phyloP scores from a whole-genome alignment of 2,797 vertebrate species.

The Chelon auratus region DNA sequence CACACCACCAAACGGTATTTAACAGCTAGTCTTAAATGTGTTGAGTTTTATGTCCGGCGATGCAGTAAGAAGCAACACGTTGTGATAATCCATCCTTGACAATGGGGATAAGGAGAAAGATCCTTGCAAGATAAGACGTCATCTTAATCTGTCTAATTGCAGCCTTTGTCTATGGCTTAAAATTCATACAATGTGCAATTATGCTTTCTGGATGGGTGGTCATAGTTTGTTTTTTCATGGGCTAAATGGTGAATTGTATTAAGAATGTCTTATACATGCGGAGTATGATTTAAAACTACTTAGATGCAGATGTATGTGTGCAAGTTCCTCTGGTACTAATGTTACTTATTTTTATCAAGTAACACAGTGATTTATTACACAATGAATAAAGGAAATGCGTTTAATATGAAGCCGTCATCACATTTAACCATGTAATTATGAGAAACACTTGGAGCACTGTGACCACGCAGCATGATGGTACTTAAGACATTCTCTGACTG shows the following conservation, averaged over 20 bases:
- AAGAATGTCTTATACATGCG: conserved; percentile 9
- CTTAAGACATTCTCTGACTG: background rate
- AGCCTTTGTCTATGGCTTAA: conserved; percentile 42
- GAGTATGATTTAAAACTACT: conserved; percentile 28
- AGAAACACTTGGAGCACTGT: background rate
- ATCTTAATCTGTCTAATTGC: too few relatives aligned
- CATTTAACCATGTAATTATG: background rate
- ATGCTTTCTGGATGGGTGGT: conserved; percentile 40
- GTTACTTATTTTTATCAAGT: background rate
- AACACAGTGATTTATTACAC: background rate
- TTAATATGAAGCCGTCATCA: background rate
- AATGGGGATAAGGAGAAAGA: conserved; percentile 37
- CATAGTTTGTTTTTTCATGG: conserved; percentile 25
- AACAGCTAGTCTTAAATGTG: conserved; percentile 38
- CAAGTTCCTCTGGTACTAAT: background rate
- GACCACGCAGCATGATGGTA: background rate
- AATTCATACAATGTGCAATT: conserved; percentile 49
- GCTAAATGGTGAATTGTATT: conserved; percentile 38
- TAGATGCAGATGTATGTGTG: conserved; percentile 48
- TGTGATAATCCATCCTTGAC: conserved; percentile 50
- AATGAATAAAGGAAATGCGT: background rate
- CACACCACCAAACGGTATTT: background rate
- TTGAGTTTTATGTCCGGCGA: conserved; percentile 21
- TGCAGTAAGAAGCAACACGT: conserved; percentile 40
- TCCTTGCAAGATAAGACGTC: conserved; percentile 32